Evolutionary conservation across 2,888 invertebrate species (phyloP).

Genomic region (Epsilonema sp.): DNA sequence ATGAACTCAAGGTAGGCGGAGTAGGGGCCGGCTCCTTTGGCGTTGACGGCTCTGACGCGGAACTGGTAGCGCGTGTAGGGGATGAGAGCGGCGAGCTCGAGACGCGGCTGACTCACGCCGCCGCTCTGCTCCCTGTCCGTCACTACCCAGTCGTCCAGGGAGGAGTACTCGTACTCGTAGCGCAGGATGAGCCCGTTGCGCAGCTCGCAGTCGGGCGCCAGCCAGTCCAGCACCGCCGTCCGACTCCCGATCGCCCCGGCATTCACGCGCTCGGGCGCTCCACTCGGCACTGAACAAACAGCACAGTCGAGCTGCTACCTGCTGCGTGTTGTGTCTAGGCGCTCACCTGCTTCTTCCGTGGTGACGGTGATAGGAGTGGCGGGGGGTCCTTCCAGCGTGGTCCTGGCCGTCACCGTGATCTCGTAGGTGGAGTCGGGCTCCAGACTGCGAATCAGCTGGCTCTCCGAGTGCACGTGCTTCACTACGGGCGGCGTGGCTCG

Average conservation of each 20-base stretch:
- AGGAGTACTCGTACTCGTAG: constrained; percentile 24
- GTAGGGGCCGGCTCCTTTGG: constrained; percentile 25
- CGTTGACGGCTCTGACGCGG: constrained; percentile 22
- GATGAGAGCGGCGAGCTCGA: constrained; percentile 20
- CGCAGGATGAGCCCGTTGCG: constrained; percentile 25
- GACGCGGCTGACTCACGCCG: constrained; percentile 15
- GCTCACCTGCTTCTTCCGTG: constrained; percentile 25
- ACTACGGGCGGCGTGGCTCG: constrained; percentile 20
- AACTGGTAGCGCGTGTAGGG: constrained; percentile 26
- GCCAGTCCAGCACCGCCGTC: constrained; percentile 23
- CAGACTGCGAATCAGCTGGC: no score
- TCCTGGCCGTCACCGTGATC: constrained; percentile 24
- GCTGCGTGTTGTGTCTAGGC: no score
- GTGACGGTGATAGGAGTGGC: constrained; percentile 22
- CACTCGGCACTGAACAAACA: no score
- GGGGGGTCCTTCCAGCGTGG: constrained; percentile 22
- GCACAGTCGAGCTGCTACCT: no score
- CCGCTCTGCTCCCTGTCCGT: neutral
- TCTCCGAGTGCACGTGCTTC: constrained; percentile 17
- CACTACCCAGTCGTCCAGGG: constrained; percentile 18
- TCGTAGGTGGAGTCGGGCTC: constrained; percentile 27
- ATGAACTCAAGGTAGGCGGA: no score
- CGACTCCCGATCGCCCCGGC: constrained; percentile 16
- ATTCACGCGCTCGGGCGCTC: constrained; percentile 19
- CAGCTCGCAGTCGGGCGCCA: constrained; percentile 25